Conservation (phyloP, 2,888 invertebrate genomes). For the Drosophila paramelanica region DNA sequence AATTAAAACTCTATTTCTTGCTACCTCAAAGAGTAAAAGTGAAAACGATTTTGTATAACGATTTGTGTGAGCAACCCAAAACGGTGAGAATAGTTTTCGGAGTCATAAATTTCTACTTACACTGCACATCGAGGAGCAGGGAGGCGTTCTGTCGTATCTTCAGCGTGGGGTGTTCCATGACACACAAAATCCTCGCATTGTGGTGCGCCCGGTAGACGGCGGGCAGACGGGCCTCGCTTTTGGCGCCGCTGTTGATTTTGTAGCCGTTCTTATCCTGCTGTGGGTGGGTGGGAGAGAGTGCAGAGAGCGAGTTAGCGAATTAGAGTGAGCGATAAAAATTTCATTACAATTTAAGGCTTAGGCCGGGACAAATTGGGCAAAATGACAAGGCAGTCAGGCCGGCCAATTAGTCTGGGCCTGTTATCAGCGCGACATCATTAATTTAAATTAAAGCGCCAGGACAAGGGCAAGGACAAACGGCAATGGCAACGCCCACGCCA, state of each 20-base stretch:
- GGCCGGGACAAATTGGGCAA: constrained; percentile 63
- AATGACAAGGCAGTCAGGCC: constrained; percentile 54
- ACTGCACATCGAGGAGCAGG: constrained; percentile 85
- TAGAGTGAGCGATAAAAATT: constrained; percentile 49
- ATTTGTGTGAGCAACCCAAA: background rate
- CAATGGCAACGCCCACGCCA: constrained; percentile 4
- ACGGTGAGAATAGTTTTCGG: constrained; percentile 2
- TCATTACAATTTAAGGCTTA: constrained; percentile 62
- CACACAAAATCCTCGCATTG: constrained; percentile 93
- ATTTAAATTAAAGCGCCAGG: constrained; percentile 73
- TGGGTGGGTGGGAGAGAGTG: constrained; percentile 27
- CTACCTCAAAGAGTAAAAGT: background rate
- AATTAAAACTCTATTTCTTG: background rate
- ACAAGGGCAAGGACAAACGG: constrained; percentile 19
- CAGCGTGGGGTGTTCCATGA: constrained; percentile 89
- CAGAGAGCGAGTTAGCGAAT: background rate
- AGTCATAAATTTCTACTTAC: constrained; percentile 74
- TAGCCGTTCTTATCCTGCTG: constrained; percentile 83
- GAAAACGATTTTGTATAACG: background rate
- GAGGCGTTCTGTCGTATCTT: constrained; percentile 85
- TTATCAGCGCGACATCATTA: constrained; percentile 77
- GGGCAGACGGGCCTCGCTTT: constrained; percentile 89
- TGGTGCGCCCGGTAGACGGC: constrained; percentile 93
- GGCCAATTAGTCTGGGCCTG: constrained; percentile 70
- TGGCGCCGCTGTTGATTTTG: constrained; percentile 86